Conservation (phyloP, 2,888 invertebrate genomes). For the Parascotia fuliginaria region DNA sequence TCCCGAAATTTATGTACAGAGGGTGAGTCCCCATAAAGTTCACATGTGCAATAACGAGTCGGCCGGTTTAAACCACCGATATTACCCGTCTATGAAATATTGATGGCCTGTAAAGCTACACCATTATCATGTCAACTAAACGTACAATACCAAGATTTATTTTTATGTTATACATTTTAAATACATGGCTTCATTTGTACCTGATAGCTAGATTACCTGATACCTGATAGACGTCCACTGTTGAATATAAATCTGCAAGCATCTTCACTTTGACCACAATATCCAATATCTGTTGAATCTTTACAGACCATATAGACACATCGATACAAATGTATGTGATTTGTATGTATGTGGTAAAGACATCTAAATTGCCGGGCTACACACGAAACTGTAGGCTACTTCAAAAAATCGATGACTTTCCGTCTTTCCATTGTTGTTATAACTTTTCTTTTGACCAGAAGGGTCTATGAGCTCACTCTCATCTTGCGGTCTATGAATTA, state of each 20-base stretch:
- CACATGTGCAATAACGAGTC: conserved; percentile 78
- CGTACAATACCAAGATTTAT: conserved; percentile 30
- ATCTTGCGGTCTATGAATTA: conserved; percentile 2
- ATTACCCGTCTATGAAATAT: conserved; percentile 78
- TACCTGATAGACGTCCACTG: too few species aligned
- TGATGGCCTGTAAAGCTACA: conserved; percentile 63
- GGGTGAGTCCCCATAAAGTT: conserved; percentile 80
- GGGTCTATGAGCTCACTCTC: background rate
- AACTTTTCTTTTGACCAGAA: background rate
- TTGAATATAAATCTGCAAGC: too few species aligned
- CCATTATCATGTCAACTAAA: conserved; percentile 52
- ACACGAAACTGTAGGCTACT: too few species aligned
- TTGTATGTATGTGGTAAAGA: too few species aligned
- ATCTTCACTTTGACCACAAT: too few species aligned
- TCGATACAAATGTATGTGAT: too few species aligned
- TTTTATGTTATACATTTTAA: conserved; percentile 13
- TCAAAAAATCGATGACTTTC: too few species aligned
- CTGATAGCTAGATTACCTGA: too few species aligned
- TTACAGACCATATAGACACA: too few species aligned
- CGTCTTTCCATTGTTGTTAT: background rate
- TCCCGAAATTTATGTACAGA: conserved; percentile 78
- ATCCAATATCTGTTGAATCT: too few species aligned
- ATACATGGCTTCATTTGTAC: too few species aligned
- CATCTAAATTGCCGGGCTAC: too few species aligned
- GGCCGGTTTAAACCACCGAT: conserved; percentile 78